Percentiles rank a stretch among this genome's conserved stretches.
Evolutionary conservation across 2,113 vertebrate species (phyloP).

Genomic region (Sialia sialis): DNA sequence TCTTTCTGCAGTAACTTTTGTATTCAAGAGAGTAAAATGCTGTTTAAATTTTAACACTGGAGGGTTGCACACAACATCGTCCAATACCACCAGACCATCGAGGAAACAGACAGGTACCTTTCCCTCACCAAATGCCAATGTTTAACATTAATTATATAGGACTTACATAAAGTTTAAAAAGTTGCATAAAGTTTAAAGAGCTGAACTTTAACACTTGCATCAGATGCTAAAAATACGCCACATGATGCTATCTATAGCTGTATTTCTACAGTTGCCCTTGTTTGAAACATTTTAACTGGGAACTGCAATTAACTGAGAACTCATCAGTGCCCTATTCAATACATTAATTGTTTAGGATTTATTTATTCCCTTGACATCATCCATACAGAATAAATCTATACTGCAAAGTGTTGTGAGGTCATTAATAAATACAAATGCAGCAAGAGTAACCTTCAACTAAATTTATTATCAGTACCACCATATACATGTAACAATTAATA

Average conservation of each 20-base stretch:
- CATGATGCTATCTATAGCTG: slow-evolving; percentile 55
- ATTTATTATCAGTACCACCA: background rate
- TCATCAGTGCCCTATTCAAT: background rate
- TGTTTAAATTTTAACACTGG: background rate
- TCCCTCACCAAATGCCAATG: background rate
- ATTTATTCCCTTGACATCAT: background rate
- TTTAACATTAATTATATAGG: background rate
- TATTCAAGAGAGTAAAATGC: background rate
- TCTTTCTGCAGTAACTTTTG: background rate
- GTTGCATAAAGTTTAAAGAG: background rate
- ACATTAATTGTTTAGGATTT: background rate
- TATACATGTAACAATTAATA: background rate
- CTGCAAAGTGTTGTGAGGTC: background rate
- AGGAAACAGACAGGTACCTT: background rate
- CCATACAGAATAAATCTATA: background rate
- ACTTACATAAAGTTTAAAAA: background rate
- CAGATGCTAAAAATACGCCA: slow-evolving; percentile 70
- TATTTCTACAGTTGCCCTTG: slow-evolving; percentile 53
- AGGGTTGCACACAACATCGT: background rate
- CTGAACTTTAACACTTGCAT: slow-evolving; percentile 58
- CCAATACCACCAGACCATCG: background rate
- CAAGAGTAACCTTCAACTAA: background rate
- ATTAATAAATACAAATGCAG: background rate
- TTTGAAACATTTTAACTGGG: slow-evolving; percentile 64
- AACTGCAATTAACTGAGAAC: slow-evolving; percentile 26